Evolutionary conservation across 1,140 invertebrate genomes (phyloP).

Genomic region (Drosophila takahashii): DNA sequence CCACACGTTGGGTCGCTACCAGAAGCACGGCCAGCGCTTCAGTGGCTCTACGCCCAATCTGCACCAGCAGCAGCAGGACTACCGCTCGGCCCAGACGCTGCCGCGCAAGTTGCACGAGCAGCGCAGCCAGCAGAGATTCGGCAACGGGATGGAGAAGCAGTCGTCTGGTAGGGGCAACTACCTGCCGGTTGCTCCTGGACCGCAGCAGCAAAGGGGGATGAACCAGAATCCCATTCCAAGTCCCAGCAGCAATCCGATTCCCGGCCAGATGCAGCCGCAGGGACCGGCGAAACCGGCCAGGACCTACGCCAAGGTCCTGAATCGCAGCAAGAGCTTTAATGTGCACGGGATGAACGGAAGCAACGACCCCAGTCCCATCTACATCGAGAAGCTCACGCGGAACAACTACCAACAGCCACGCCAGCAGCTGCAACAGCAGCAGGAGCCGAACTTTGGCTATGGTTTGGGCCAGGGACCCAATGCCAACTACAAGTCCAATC

Average conservation of each 20-base stretch:
- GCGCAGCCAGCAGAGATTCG: conserved; percentile 34
- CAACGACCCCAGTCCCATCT: conserved; percentile 84
- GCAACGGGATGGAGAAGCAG: conserved; percentile 15
- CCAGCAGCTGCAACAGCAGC: background rate
- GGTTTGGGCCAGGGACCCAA: conserved; percentile 35
- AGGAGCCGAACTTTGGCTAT: conserved; percentile 13
- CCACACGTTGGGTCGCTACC: conserved; percentile 90
- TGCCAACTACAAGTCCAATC: conserved; percentile 89
- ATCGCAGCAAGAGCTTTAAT: conserved; percentile 94
- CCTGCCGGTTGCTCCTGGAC: conserved; percentile 79
- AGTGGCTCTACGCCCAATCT: conserved; percentile 79
- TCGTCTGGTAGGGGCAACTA: conserved; percentile 76
- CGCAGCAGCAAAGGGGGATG: conserved; percentile 2
- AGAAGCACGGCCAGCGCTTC: conserved; percentile 89
- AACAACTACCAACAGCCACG: conserved; percentile 64
- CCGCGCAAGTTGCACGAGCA: conserved; percentile 89
- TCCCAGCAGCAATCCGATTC: background rate
- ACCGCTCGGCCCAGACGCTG: conserved; percentile 91
- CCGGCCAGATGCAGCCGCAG: background rate
- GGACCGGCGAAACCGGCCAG: conserved; percentile 90
- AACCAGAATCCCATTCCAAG: background rate
- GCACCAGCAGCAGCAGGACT: conserved; percentile 85
- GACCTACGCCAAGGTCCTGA: conserved; percentile 89
- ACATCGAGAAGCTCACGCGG: conserved; percentile 81
- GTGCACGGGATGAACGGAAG: conserved; percentile 87